Conservation (phyloP, 2,888 invertebrate species). For the Synergus laeviventris region DNA sequence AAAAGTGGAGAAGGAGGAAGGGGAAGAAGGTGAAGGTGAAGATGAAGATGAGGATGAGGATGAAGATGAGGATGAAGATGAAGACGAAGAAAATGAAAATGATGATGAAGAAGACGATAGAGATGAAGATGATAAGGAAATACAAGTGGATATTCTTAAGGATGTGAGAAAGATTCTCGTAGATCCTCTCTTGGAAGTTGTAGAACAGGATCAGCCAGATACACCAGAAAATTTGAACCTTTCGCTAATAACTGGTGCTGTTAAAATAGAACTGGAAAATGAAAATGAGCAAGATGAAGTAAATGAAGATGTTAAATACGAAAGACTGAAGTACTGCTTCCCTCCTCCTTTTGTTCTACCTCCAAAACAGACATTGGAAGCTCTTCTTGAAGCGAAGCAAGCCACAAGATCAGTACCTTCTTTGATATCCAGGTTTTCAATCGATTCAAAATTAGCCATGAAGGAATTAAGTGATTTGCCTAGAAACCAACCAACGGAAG, state of each 20-base stretch:
- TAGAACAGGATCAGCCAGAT: conserved; percentile 63
- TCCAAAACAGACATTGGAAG: conserved; percentile 62
- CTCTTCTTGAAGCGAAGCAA: conserved; percentile 67
- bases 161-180: conserved; percentile 46
- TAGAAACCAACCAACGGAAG: conserved; percentile 31
- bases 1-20: conserved; percentile 35
- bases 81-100: conserved; percentile 43
- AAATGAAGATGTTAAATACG: conserved; percentile 58
- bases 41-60: conserved; percentile 16
- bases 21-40: conserved; percentile 26
- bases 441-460: conserved; percentile 68
- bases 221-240: conserved; percentile 68
- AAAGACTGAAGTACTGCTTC: conserved; percentile 67
- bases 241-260: conserved; percentile 65
- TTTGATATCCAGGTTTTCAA: conserved; percentile 71
- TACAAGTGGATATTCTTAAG: conserved; percentile 13
- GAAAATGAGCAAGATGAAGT: conserved; percentile 48
- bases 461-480: conserved; percentile 61
- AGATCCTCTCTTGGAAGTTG: conserved; percentile 57
- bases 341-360: conserved; percentile 69
- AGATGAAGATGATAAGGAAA: conserved; percentile 41
- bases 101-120: conserved; percentile 37
- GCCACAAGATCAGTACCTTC: conserved; percentile 70
- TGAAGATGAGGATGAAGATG: conserved; percentile 42
- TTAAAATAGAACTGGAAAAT: conserved; percentile 58